Percentiles rank a stretch among this genome's conserved stretches.
These are phyloP conservation scores for Cyprinodon tularosa DNA, from an alignment of 2,113 vertebrate genomes.

Conservation along the genomic window DNA sequence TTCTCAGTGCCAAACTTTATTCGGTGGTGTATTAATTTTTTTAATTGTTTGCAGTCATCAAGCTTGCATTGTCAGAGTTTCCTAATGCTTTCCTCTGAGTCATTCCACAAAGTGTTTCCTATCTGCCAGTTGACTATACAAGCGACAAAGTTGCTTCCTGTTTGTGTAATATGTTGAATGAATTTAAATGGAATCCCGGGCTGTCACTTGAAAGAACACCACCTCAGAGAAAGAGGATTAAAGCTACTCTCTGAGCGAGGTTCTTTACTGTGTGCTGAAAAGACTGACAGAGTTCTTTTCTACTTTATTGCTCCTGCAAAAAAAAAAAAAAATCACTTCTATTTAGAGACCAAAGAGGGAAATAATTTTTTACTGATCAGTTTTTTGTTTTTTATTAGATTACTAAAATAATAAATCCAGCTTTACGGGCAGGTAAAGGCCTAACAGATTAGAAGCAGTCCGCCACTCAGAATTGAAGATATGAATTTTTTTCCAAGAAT, in stretches of 20 bases:
- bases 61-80: slow-evolving; percentile 9
- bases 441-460: not conserved
- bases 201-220: slow-evolving; percentile 33
- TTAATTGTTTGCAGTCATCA: slow-evolving; percentile 15
- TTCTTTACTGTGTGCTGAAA: not conserved
- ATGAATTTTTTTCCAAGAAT: not conserved
- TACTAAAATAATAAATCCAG: not conserved
- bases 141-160: slow-evolving; percentile 1
- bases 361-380: not conserved
- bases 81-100: slow-evolving; percentile 12
- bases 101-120: not conserved
- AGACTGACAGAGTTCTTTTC: slow-evolving; percentile 1
- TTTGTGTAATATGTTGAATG: slow-evolving; percentile 27
- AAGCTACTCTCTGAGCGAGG: slow-evolving; percentile 9
- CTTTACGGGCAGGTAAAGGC: not conserved
- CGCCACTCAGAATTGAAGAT: slow-evolving; percentile 3
- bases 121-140: slow-evolving; percentile 14
- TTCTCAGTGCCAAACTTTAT: not conserved
- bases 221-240: slow-evolving; percentile 30
- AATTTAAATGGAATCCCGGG: slow-evolving; percentile 38
- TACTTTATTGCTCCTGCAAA: not conserved
- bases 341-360: not conserved
- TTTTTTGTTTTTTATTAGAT: not conserved
- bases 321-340: not conserved
- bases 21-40: not conserved